phyloP scores from a whole-genome alignment of 2,888 invertebrate genomes.

The Leucoma salicis region DNA sequence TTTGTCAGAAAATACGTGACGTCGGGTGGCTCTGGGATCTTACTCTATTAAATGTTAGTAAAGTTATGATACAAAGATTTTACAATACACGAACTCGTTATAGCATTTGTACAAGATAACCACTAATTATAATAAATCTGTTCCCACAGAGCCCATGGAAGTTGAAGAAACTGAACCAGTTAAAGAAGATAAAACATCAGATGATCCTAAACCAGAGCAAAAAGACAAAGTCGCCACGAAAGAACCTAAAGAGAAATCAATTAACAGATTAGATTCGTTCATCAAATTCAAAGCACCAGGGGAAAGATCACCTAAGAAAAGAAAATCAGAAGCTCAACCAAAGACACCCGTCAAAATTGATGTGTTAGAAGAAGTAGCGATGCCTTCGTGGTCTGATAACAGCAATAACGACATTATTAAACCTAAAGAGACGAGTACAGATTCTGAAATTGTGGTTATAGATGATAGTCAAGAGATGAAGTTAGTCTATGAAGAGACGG shows the following conservation, averaged over 20 bases:
- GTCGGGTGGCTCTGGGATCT: too few relatives aligned
- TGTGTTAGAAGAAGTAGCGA: slow-evolving; percentile 67
- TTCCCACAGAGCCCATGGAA: slow-evolving; percentile 52
- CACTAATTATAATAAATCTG: not conserved
- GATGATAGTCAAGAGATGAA: slow-evolving; percentile 83
- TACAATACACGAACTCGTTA: too few relatives aligned
- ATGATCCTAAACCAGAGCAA: slow-evolving; percentile 5
- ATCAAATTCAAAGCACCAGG: slow-evolving; percentile 67
- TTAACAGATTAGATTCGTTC: slow-evolving; percentile 57
- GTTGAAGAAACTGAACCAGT: slow-evolving; percentile 34
- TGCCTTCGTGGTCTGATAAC: slow-evolving; percentile 77
- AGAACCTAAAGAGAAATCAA: slow-evolving; percentile 33
- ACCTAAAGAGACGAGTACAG: slow-evolving; percentile 36
- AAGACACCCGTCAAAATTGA: slow-evolving; percentile 71
- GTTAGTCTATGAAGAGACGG: slow-evolving; percentile 82
- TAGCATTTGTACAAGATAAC: not conserved
- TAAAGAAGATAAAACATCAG: slow-evolving; percentile 13
- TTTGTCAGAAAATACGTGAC: too few relatives aligned
- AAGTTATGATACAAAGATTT: too few relatives aligned
- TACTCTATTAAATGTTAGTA: too few relatives aligned
- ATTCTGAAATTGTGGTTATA: slow-evolving; percentile 34
- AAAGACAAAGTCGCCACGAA: slow-evolving; percentile 27
- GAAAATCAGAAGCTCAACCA: slow-evolving; percentile 41
- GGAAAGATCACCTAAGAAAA: slow-evolving; percentile 56
- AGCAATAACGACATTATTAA: slow-evolving; percentile 65